phyloP scores from a whole-genome alignment of 2,888 invertebrate species.

The Lithodes maja region DNA sequence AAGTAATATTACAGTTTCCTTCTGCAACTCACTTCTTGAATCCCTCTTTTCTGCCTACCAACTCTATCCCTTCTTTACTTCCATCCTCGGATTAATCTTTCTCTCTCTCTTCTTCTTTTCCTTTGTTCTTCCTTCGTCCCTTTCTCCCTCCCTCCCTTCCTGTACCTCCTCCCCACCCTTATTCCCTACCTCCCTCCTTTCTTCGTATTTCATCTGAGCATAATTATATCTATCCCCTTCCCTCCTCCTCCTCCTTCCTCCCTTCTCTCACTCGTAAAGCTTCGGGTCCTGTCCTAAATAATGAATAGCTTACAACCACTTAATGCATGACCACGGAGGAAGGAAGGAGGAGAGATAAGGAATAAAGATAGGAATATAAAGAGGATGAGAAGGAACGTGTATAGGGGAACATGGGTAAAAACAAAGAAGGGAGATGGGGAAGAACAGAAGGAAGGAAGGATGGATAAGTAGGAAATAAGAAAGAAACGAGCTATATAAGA shows the following conservation, averaged over 20 bases:
- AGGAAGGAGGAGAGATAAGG: background rate
- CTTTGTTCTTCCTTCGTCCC: background rate
- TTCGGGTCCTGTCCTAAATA: background rate
- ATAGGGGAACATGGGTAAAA: background rate
- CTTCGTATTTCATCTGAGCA: background rate
- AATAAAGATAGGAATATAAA: background rate
- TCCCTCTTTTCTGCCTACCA: background rate
- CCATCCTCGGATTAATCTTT: background rate
- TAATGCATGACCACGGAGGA: background rate
- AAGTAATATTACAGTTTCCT: too few species aligned
- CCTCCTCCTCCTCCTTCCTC: background rate
- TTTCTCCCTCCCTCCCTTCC: background rate
- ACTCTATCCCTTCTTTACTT: background rate
- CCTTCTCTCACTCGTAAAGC: background rate
- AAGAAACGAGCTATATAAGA: too few species aligned
- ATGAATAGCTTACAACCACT: background rate
- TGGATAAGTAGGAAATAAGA: too few species aligned
- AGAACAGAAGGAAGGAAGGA: background rate
- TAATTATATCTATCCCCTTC: background rate
- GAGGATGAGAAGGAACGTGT: background rate
- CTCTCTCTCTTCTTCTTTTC: slow-evolving; percentile 16
- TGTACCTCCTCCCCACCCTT: background rate
- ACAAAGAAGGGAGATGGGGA: background rate
- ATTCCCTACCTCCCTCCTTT: background rate
- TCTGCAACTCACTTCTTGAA: background rate